Evolutionary conservation across 2,113 vertebrate genomes (phyloP).

Genomic region (Zapornia atra): DNA sequence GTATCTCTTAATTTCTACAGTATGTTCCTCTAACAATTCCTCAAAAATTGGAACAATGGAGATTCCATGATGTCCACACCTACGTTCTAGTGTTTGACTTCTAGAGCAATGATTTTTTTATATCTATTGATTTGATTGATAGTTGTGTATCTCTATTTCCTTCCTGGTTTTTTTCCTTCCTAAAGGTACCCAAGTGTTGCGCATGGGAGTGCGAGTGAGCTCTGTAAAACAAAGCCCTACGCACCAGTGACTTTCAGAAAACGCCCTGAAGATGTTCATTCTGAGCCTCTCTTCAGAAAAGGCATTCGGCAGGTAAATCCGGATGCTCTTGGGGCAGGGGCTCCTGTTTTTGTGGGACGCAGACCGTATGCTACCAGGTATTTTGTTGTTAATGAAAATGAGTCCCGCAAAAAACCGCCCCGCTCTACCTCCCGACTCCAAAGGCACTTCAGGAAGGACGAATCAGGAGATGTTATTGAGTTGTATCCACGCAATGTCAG

Average conservation of each 20-base stretch:
- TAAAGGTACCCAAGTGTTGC: constrained; percentile 73
- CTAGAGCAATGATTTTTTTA: not conserved
- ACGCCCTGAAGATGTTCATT: constrained; percentile 73
- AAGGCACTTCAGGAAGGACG: constrained; percentile 80
- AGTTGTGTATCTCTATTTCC: not conserved
- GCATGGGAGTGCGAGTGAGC: constrained; percentile 70
- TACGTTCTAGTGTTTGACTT: not conserved
- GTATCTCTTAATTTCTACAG: not conserved
- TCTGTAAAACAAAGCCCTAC: constrained; percentile 77
- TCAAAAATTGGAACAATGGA: not conserved
- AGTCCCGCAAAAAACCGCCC: constrained; percentile 76
- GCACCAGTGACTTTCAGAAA: constrained; percentile 22
- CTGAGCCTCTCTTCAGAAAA: constrained; percentile 86
- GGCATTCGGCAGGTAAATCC: constrained; percentile 65
- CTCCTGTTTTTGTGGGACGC: constrained; percentile 66
- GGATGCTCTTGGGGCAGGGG: constrained; percentile 42
- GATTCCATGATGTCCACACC: not conserved
- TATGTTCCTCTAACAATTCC: not conserved
- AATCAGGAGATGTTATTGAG: constrained; percentile 77
- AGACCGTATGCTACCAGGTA: constrained; percentile 80
- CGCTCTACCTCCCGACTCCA: constrained; percentile 79
- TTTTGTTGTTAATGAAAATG: constrained; percentile 83
- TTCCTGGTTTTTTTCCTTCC: not conserved
- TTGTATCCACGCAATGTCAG: constrained; percentile 79
- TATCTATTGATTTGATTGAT: not conserved